These are phyloP conservation scores for Pseudopodoces humilis DNA, from an alignment of 2,113 vertebrate species.

Conservation along the genomic window DNA sequence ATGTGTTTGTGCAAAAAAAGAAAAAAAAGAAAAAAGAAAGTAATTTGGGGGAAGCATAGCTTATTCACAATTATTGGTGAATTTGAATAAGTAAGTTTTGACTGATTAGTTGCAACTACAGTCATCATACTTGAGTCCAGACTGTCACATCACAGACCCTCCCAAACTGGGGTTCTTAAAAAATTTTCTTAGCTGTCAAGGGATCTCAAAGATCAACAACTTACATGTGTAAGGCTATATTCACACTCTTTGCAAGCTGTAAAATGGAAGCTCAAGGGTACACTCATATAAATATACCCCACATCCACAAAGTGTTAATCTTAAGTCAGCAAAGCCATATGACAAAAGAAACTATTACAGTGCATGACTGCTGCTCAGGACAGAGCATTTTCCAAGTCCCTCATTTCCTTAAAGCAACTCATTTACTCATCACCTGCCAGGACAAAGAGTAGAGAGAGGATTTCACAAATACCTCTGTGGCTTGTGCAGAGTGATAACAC, in stretches of 20 bases:
- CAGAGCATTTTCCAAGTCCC: neutral
- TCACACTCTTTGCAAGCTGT: neutral
- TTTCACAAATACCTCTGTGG: neutral
- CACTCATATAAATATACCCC: neutral
- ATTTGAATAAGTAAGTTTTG: neutral
- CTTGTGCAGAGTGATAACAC: neutral
- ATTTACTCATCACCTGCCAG: neutral
- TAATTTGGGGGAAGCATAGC: neutral
- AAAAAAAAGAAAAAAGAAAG: neutral
- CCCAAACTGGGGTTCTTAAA: neutral
- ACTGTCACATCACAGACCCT: neutral
- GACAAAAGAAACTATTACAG: constrained; percentile 19
- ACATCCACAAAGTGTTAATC: constrained; percentile 41
- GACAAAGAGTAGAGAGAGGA: constrained; percentile 14
- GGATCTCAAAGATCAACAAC: neutral
- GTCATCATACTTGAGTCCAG: neutral
- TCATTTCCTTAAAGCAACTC: constrained; percentile 27
- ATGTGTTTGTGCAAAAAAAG: neutral
- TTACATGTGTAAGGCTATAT: neutral
- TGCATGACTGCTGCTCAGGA: neutral
- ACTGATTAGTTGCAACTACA: neutral
- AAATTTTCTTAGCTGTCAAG: neutral
- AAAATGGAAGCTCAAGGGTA: constrained; percentile 13
- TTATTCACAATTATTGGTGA: neutral
- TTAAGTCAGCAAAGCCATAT: neutral